A percentile compares a stretch with the other conserved stretches of the same genome.
Evolutionary conservation across 2,113 vertebrate genomes (phyloP).

Genomic region (Damaliscus lunatus): DNA sequence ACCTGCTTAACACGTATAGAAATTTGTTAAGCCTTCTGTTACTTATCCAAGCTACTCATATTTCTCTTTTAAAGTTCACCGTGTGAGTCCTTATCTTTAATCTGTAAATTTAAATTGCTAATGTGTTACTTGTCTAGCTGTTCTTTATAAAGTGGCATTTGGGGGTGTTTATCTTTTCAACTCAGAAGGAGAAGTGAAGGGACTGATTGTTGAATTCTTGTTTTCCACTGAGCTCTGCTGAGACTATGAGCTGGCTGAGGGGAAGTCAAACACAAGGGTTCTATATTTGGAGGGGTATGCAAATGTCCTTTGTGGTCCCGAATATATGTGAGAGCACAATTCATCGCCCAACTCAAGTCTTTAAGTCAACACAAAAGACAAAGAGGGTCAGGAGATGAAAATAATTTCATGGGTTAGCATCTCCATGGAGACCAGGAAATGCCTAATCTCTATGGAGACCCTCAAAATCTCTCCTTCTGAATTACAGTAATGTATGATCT

Average conservation of each 20-base stretch:
- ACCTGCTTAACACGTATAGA: conserved; percentile 38
- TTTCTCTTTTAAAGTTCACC: conserved; percentile 53
- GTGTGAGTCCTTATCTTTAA: conserved; percentile 51
- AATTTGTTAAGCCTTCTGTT: conserved; percentile 47
- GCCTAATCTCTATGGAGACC: conserved; percentile 42
- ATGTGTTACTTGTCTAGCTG: conserved; percentile 47
- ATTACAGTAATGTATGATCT: neutral
- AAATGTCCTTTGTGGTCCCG: conserved; percentile 10
- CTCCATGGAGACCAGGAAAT: conserved; percentile 54
- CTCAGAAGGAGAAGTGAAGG: conserved; percentile 16
- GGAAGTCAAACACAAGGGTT: neutral
- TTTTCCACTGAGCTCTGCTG: neutral
- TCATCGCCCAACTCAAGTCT: neutral
- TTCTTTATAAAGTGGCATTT: conserved; percentile 58
- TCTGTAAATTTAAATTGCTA: conserved; percentile 67
- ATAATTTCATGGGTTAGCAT: conserved; percentile 38
- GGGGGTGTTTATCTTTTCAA: conserved; percentile 58
- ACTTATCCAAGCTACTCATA: conserved; percentile 17
- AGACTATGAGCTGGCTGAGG: neutral
- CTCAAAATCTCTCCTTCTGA: conserved; percentile 19
- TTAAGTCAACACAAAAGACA: conserved; percentile 45
- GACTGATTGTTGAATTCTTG: conserved; percentile 44
- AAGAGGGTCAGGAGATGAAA: conserved; percentile 40
- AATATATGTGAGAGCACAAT: conserved; percentile 18
- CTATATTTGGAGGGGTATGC: neutral